A percentile compares a stretch with the other conserved stretches of the same genome.
These are phyloP conservation scores for Acanthococcus lagerstroemiae DNA, from an alignment of 2,888 invertebrate genomes.

Conservation along the genomic window DNA sequence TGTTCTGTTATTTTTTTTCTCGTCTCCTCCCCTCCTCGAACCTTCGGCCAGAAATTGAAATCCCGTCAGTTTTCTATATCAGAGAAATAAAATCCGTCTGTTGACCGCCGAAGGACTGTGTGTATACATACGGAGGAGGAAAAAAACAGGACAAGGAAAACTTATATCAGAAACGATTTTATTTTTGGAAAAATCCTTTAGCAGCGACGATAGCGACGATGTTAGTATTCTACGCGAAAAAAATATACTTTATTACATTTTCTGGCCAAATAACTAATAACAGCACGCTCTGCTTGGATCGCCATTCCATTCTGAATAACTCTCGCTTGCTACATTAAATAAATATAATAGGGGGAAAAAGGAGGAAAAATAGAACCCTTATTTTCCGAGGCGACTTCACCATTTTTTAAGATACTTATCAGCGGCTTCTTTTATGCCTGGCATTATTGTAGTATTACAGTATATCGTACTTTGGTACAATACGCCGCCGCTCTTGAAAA, in stretches of 20 bases:
- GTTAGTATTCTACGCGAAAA: slow-evolving; percentile 8
- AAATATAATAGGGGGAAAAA: slow-evolving; percentile 3
- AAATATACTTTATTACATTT: slow-evolving; percentile 17
- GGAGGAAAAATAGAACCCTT: background rate
- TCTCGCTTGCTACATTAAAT: slow-evolving; percentile 18
- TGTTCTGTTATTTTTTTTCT: background rate
- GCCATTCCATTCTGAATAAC: slow-evolving; percentile 5
- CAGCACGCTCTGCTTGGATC: slow-evolving; percentile 11
- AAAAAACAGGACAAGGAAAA: background rate
- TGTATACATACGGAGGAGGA: too few relatives aligned
- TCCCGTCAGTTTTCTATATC: background rate
- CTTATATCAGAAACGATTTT: background rate
- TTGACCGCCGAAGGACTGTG: background rate
- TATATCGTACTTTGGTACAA: slow-evolving; percentile 1
- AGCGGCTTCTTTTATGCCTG: slow-evolving; percentile 12
- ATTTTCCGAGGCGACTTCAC: slow-evolving; percentile 9
- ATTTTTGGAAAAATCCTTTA: background rate
- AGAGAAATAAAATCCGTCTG: background rate
- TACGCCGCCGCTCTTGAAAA: background rate
- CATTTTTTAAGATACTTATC: slow-evolving; percentile 10
- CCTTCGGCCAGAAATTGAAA: background rate
- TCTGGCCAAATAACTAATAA: slow-evolving; percentile 19
- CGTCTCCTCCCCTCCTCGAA: background rate
- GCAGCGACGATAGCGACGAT: background rate
- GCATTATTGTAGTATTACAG: slow-evolving; percentile 4